These are phyloP conservation scores for Cerastoderma edule DNA, from an alignment of 2,888 invertebrate genomes.

Conservation along the genomic window DNA sequence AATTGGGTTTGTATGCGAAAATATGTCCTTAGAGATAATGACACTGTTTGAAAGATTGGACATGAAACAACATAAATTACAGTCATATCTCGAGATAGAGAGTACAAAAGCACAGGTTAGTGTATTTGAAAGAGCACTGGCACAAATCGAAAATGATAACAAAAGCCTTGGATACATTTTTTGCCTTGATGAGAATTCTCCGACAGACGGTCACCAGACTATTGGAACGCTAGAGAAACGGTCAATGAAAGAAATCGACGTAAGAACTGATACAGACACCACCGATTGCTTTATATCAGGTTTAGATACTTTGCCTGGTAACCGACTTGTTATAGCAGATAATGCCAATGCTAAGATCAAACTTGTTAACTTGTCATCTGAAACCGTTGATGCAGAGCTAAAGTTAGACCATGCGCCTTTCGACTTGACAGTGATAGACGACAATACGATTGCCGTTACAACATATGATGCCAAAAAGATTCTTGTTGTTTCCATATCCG, in stretches of 20 bases:
- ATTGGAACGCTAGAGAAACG: not conserved
- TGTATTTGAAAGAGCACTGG: too few species aligned
- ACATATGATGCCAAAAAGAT: not conserved
- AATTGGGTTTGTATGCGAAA: too few species aligned
- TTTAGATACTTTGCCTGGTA: not conserved
- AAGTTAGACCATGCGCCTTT: not conserved
- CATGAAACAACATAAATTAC: too few species aligned
- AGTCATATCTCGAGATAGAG: too few species aligned
- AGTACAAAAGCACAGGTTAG: too few species aligned
- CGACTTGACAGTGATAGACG: not conserved
- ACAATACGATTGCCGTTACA: slow-evolving; percentile 7
- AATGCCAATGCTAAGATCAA: not conserved
- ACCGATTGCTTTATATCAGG: not conserved
- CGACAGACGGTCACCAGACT: not conserved
- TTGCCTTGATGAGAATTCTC: too few species aligned
- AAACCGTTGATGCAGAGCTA: not conserved
- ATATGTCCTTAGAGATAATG: too few species aligned
- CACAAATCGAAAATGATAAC: too few species aligned
- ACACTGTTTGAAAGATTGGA: too few species aligned
- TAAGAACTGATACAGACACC: not conserved
- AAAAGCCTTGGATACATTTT: too few species aligned
- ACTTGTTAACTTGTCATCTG: not conserved
- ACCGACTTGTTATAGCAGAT: not conserved
- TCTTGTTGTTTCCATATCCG: not conserved
- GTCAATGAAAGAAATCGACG: not conserved